A percentile compares a stretch with the other conserved stretches of the same genome.
These are phyloP conservation scores for Drosophila neonasuta DNA, from an alignment of 2,888 invertebrate species.

Conservation along the genomic window DNA sequence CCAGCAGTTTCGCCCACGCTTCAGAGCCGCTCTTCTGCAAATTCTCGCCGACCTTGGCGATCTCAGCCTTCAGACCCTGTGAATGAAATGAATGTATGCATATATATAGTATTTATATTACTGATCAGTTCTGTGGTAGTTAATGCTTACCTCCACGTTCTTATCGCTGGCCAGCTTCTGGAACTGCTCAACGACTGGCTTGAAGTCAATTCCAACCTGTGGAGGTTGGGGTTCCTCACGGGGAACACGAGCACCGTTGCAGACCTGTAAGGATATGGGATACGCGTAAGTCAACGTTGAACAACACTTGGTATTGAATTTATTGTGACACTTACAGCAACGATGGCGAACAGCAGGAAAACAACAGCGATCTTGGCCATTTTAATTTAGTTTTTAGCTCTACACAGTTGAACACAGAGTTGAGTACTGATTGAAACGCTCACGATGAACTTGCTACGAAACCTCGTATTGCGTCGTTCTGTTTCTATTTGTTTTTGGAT, in stretches of 20 bases:
- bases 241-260: conserved; percentile 16
- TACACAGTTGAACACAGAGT: conserved; percentile 38
- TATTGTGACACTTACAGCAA: conserved; percentile 48
- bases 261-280: conserved; percentile 6
- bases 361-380: conserved; percentile 56
- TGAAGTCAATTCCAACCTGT: background rate
- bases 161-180: conserved; percentile 1
- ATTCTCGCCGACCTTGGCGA: background rate
- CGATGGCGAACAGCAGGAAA: conserved; percentile 43
- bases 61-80: conserved; percentile 11
- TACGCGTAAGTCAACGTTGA: no score
- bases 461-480: conserved; percentile 45
- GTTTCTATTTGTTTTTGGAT: conserved; percentile 7
- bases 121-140: background rate
- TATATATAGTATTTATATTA: background rate
- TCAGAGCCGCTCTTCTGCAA: background rate
- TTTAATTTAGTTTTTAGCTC: conserved; percentile 30
- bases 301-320: no score
- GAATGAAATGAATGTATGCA: background rate
- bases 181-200: background rate
- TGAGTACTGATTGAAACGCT: conserved; percentile 43
- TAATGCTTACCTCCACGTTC: conserved; percentile 8
- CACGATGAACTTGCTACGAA: conserved; percentile 20
- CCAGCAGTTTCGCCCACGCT: background rate
- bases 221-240: conserved; percentile 28